Evolutionary conservation across 2,113 vertebrate genomes (phyloP).

Genomic region (Megalops atlanticus): DNA sequence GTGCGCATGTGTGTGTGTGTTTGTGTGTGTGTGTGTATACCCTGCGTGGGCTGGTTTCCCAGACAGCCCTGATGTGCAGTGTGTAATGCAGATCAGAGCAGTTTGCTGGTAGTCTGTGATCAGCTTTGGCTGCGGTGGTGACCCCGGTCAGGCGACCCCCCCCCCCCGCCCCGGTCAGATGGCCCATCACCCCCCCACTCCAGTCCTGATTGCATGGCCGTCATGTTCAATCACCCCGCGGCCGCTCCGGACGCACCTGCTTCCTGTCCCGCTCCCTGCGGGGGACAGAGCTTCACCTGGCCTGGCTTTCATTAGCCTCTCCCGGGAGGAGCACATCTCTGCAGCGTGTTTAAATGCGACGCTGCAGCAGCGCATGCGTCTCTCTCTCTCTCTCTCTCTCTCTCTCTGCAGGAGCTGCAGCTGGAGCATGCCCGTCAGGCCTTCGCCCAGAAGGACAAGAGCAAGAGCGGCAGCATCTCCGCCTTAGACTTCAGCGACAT

Average conservation of each 20-base stretch:
- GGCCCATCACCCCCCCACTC: conserved; percentile 43
- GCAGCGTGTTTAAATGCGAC: too few species aligned
- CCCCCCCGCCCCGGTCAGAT: too few species aligned
- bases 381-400: too few species aligned
- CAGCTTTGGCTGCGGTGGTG: conserved; percentile 63
- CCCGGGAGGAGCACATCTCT: too few species aligned
- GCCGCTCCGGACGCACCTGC: conserved; percentile 60
- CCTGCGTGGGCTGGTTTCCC: too few species aligned
- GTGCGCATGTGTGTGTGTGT: too few species aligned
- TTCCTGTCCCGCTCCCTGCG: too few species aligned
- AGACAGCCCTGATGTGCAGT: conserved; percentile 39
- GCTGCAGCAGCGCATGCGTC: too few species aligned
- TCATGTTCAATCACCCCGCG: conserved; percentile 64
- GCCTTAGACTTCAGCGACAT: conserved; percentile 95
- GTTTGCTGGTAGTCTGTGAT: conserved; percentile 55
- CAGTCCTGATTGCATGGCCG: conserved; percentile 73
- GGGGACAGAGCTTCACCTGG: conserved; percentile 38
- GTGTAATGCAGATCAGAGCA: conserved; percentile 46
- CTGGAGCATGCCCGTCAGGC: conserved; percentile 94
- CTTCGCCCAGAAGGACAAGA: conserved; percentile 93
- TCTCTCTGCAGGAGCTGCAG: conserved; percentile 82
- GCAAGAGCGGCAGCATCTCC: conserved; percentile 87
- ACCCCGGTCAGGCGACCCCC: conserved; percentile 55
- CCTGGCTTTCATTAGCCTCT: not conserved
- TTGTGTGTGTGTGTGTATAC: too few species aligned